Evolutionary conservation across 2,113 vertebrate species (phyloP), one percentile per base, ranked within the genome.

Genomic region (Plestiodon gilberti): DNA sequence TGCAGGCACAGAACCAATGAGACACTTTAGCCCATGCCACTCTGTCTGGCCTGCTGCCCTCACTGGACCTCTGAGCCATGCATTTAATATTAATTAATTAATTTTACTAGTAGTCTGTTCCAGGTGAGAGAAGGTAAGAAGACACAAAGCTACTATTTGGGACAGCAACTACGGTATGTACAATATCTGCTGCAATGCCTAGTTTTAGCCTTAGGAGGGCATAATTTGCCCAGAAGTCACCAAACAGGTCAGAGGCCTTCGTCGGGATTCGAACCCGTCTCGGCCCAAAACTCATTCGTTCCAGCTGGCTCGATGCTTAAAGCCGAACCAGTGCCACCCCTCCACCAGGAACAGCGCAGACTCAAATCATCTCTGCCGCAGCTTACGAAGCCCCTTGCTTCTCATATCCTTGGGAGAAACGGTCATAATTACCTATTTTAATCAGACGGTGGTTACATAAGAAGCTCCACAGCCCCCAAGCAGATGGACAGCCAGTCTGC

Each of bases 381-480:
- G 6, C 25, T 85, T 13, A 35, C n/a, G 65, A 91, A 86, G 84
- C 17, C 9, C 8, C 20, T 77, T 6, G 6, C 81, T 83, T 80
- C 71, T n/a, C n/a, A 90, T 86, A 88, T 90, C 89, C 89, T 93
- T 90, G 77, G 93, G 88, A 93, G 92, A 79, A 62, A 73, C 73
- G 83, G 25, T 1, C 85, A 81, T 87, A 81, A 38, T 62, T 81
- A 59, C 65, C 4, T 2, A 1, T 87, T 83, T 61, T 48, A 90
- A 80, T 75, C 87, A 48, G 84, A 78, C 30, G 92, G 87, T 43
- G 2, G 88, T 86, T 78, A 84, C 0, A 0, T 57, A 89, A 79
- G 67, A 90, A 81, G 73, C 38, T 5, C 48, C 23, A 73, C 0
- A 35, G 84, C 87, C 88, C 59, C 1, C 1, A 22, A 0, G 4